Conservation (phyloP, 2,113 vertebrate genomes). For the Pangasianodon hypophthalmus region DNA sequence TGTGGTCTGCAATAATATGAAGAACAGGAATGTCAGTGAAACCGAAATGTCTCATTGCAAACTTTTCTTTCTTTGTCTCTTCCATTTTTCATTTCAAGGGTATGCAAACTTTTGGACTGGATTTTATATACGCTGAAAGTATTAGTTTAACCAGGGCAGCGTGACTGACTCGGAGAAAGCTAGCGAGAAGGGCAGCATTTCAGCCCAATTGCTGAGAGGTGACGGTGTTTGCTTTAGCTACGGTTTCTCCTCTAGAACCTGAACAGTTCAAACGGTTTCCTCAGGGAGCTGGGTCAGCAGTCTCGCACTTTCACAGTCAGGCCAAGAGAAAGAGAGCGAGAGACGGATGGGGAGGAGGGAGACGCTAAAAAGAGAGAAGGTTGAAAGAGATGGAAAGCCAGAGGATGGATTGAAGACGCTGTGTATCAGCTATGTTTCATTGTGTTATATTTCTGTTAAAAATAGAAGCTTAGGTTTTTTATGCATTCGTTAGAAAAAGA, state of each 20-base stretch:
- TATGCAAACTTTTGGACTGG: background rate
- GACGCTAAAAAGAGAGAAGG: constrained; percentile 13
- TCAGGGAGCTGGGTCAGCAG: constrained; percentile 71
- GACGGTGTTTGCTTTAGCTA: constrained; percentile 74
- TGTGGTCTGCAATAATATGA: background rate
- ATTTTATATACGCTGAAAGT: background rate
- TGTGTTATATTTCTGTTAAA: background rate
- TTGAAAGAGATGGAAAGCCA: background rate
- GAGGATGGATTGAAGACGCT: background rate
- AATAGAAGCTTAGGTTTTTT: background rate
- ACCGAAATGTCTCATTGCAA: background rate
- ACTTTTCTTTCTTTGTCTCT: background rate
- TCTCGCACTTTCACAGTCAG: constrained; percentile 36
- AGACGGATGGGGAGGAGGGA: constrained; percentile 3
- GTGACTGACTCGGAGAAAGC: constrained; percentile 17
- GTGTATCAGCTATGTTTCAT: background rate
- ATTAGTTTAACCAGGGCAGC: constrained; percentile 20
- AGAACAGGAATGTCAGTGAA: constrained; percentile 7
- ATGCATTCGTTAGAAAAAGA: background rate
- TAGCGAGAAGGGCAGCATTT: background rate
- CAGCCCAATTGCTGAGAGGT: constrained; percentile 38
- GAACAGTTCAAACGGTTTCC: constrained; percentile 72
- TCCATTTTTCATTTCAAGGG: background rate
- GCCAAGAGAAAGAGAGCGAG: constrained; percentile 45
- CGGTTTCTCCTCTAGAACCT: constrained; percentile 64